Percentiles rank a stretch among this genome's conserved stretches.
phyloP scores from a whole-genome alignment of 2,113 vertebrate genomes.

The Oncorhynchus tshawytscha region DNA sequence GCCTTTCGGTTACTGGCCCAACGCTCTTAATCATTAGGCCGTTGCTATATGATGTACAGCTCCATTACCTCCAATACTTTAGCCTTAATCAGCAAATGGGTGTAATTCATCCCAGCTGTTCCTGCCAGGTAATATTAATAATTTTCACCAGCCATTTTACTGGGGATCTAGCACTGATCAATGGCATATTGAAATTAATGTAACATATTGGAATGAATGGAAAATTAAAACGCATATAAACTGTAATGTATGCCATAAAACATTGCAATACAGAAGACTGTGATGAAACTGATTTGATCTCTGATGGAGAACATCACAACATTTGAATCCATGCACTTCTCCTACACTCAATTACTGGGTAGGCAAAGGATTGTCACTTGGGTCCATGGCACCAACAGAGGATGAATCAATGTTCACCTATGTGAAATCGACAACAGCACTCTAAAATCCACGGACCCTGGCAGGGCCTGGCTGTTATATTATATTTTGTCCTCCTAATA shows the following conservation, averaged over 20 bases:
- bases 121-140: not conserved
- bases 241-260: not conserved
- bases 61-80: constrained; percentile 12
- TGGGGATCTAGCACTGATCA: not conserved
- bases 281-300: not conserved
- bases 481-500: too few species aligned
- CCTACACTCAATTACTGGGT: too few species aligned
- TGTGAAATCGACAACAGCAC: too few species aligned
- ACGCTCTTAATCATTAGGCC: too few species aligned
- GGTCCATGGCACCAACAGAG: too few species aligned
- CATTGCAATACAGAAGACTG: not conserved
- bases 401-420: too few species aligned
- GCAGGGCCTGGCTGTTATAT: too few species aligned
- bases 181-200: not conserved
- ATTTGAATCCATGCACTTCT: too few species aligned
- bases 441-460: too few species aligned
- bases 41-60: not conserved
- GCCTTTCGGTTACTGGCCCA: not conserved
- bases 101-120: constrained; percentile 16
- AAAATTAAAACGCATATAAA: not conserved
- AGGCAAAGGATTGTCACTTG: too few species aligned
- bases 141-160: not conserved
- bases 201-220: too few species aligned
- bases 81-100: constrained; percentile 20
- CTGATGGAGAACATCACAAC: too few species aligned